A percentile compares a stretch with the other conserved stretches of the same genome.
phyloP scores from a whole-genome alignment of 2,888 invertebrate species.

The Stenchaetothrips biformis region DNA sequence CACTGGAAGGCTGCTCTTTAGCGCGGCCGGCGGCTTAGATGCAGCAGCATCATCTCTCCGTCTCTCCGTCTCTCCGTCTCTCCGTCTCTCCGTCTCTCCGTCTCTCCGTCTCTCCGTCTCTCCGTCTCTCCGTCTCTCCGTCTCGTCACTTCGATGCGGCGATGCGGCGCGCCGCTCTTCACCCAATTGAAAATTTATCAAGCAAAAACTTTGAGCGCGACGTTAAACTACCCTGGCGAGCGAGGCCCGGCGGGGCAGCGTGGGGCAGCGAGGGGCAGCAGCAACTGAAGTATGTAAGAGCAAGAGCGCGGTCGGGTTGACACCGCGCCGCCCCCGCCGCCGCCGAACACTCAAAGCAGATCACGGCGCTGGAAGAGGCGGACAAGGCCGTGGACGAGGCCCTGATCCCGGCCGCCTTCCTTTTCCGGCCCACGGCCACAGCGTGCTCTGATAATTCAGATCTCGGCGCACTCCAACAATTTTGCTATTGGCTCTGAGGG shows the following conservation, averaged over 20 bases:
- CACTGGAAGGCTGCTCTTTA: not conserved
- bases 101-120: not conserved
- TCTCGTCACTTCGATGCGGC: not conserved
- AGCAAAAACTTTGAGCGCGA: not conserved
- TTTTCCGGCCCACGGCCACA: not conserved
- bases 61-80: not conserved
- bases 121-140: not conserved
- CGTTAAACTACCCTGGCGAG: not conserved
- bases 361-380: not conserved
- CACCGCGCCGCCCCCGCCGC: not conserved
- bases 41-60: not conserved
- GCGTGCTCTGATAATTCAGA: not conserved
- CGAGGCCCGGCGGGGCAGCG: not conserved
- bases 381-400: not conserved
- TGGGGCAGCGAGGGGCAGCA: not conserved
- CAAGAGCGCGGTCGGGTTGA: constrained; percentile 1
- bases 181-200: constrained; percentile 23
- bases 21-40: not conserved
- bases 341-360: not conserved
- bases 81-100: not conserved
- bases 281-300: not conserved
- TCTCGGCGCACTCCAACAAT: not conserved
- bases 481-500: not conserved
- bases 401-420: not conserved
- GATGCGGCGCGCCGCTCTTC: not conserved